A percentile compares a stretch with the other conserved stretches of the same genome.
Conservation (phyloP, 2,888 invertebrate species). For the Drosophila stalkeri region DNA sequence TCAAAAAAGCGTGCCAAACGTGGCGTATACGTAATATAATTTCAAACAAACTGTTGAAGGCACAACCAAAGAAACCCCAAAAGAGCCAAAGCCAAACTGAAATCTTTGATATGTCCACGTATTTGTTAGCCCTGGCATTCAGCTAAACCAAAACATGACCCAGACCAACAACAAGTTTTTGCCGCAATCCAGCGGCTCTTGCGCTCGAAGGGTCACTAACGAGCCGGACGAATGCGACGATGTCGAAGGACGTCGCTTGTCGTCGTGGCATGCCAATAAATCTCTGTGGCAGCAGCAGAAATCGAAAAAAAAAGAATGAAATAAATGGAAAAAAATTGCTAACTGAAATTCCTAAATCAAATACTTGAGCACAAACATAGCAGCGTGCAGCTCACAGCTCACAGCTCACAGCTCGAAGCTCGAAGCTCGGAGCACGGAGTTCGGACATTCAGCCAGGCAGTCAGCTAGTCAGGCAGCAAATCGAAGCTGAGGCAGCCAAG, state of each 20-base stretch:
- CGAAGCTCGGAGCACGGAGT: background rate
- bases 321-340: constrained; percentile 45
- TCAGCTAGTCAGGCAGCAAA: constrained; percentile 54
- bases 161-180: constrained; percentile 15
- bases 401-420: background rate
- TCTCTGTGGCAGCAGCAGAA: constrained; percentile 54
- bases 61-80: constrained; percentile 42
- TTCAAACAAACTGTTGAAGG: constrained; percentile 59
- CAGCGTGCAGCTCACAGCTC: background rate
- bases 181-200: constrained; percentile 34
- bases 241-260: constrained; percentile 5
- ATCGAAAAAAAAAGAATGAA: constrained; percentile 32
- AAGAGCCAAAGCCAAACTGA: constrained; percentile 18
- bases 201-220: constrained; percentile 60
- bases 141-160: constrained; percentile 22
- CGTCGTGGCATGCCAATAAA: constrained; percentile 72
- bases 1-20: constrained; percentile 4
- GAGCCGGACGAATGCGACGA: constrained; percentile 44
- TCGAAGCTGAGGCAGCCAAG: constrained; percentile 52
- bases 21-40: constrained; percentile 63
- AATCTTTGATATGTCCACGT: constrained; percentile 58
- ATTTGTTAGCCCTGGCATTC: constrained; percentile 43
- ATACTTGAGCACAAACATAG: constrained; percentile 68
- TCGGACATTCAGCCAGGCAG: constrained; percentile 10
- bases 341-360: constrained; percentile 79